Percentiles rank a stretch among this genome's conserved stretches.
Evolutionary conservation across 2,888 invertebrate genomes (phyloP).

Genomic region (Sarcophaga rosellei): DNA sequence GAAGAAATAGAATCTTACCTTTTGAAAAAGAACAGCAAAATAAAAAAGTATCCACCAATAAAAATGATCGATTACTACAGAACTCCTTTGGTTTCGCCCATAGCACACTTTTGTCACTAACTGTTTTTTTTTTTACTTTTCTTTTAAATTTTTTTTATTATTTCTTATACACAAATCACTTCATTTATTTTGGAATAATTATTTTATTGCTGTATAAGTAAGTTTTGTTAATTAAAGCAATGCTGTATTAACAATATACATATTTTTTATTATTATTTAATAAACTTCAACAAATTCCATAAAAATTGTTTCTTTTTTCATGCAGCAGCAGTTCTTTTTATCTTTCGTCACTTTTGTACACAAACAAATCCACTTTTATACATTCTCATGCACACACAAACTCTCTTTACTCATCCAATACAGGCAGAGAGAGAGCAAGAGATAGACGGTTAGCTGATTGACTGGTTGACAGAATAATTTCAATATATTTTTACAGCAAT

Average conservation of each 20-base stretch:
- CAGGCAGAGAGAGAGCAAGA: background rate
- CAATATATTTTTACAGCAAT: constrained; percentile 27
- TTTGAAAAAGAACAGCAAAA: constrained; percentile 26
- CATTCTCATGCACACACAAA: background rate
- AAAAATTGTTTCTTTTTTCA: background rate
- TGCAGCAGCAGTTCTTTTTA: constrained; percentile 30
- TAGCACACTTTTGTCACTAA: constrained; percentile 23
- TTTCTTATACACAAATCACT: background rate
- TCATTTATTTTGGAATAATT: background rate
- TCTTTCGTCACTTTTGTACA: constrained; percentile 34
- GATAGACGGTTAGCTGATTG: background rate
- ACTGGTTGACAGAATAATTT: background rate
- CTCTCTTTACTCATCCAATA: background rate
- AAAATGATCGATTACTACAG: background rate
- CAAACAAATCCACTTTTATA: background rate
- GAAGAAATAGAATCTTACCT: constrained; percentile 52
- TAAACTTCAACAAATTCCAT: background rate
- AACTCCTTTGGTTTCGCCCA: background rate
- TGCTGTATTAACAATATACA: too few relatives aligned
- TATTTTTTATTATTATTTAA: background rate
- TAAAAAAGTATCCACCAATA: constrained; percentile 32
- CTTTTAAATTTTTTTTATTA: constrained; percentile 2
- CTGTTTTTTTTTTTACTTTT: background rate
- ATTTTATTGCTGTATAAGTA: background rate
- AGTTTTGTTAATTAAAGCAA: too few relatives aligned